Base-by-base conservation (phyloP, 2,113 vertebrate species). In the Corydoras maculifer region DNA sequence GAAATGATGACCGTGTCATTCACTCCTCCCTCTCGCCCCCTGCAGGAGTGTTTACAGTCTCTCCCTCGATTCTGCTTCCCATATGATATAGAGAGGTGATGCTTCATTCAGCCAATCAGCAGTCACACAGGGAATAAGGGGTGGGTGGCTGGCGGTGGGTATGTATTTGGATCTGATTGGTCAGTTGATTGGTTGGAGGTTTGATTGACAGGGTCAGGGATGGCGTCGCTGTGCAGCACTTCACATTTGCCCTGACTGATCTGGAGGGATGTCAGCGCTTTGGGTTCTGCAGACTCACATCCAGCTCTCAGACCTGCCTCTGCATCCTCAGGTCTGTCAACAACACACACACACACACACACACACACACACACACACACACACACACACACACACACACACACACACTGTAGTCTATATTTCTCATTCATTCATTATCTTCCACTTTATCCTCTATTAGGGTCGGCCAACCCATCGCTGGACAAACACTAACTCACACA, bases 161-260 rank as follows among this genome's bases (percentile, higher is more conserved):
- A 25, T 25, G 18, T 1, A 25, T 25, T 25, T 25, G 18, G 18
- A 25, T 25, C 2, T 25, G 18, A 29, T 25, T 62, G 18, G 71
- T 18, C 35, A 2, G 25, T 31, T 48, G 3, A 10, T 50, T 72
- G 50, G 69, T 18, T 65, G 62, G 43, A 12, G 31, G 57, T n/a
- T 66, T 48, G 49, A 18, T 74, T 8, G 13, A 0, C 79, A 93
- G 93, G 80, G 84, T 83, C 65, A 87, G 75, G 67, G 90, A 91
- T 30, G 84, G 76, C 4, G 74, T 85, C 0, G 83, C 86, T 0
- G 92, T 93, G 49, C 94, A 96, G 82, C 91, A 94, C 74, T 96
- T 96, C 83, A 92, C 93, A n/a, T 94, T 95, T n/a, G 88, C 89
- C 2, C 83, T 96, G 77, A 96, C 94, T 0, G 92, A 95, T 79